Evolutionary conservation across 2,797 vertebrate species (phyloP).

Genomic region (Myripristis murdjan): DNA sequence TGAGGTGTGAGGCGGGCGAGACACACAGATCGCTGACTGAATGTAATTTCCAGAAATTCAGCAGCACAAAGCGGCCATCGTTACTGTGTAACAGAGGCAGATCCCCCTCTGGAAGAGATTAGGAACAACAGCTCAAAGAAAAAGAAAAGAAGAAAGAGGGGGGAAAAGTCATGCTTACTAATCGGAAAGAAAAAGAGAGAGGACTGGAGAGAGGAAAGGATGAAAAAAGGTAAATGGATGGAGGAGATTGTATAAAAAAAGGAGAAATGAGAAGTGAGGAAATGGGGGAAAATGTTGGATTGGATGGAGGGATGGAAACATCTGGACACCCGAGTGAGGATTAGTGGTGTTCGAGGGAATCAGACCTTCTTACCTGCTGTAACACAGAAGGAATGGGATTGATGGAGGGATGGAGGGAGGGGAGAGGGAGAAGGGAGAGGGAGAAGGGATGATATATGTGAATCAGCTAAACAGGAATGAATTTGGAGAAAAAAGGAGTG

Average conservation of each 20-base stretch:
- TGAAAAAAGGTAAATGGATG: background rate
- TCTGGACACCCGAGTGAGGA: slow-evolving; percentile 7
- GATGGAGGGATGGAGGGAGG: slow-evolving; percentile 7
- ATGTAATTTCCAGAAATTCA: slow-evolving; percentile 23
- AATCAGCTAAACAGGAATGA: background rate
- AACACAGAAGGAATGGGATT: slow-evolving; percentile 3
- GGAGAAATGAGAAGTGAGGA: background rate
- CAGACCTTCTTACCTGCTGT: slow-evolving; percentile 10
- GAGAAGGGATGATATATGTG: background rate
- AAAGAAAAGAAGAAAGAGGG: slow-evolving; percentile 14
- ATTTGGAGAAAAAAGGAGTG: no score
- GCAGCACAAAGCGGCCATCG: slow-evolving; percentile 27
- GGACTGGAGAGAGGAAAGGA: background rate
- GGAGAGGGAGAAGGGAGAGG: background rate
- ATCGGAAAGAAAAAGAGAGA: slow-evolving; percentile 15
- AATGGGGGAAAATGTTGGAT: background rate
- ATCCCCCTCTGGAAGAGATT: slow-evolving; percentile 65
- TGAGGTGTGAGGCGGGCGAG: background rate
- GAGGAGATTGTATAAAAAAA: background rate
- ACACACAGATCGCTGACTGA: background rate
- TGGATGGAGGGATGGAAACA: slow-evolving; percentile 8
- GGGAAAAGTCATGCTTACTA: slow-evolving; percentile 17
- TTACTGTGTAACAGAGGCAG: background rate
- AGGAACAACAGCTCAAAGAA: slow-evolving; percentile 61
- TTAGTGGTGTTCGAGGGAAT: slow-evolving; percentile 10